A percentile compares a stretch with the other conserved stretches of the same genome.
These are phyloP conservation scores for Neodiprion virginianus DNA, from an alignment of 1,140 invertebrate species.

Conservation along the genomic window DNA sequence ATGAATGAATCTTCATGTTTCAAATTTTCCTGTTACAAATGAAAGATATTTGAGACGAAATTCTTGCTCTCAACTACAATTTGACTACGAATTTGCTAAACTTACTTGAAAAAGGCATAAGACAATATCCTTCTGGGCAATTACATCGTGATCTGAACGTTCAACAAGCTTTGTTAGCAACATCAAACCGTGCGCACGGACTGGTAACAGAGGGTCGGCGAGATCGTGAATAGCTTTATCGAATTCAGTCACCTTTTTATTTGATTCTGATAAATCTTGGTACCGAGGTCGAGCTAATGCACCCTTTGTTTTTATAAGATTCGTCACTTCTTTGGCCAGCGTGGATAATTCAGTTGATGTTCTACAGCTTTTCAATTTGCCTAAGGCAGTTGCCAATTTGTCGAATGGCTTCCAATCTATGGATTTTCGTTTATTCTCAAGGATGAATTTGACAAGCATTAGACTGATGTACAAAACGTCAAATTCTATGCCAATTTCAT, in stretches of 20 bases:
- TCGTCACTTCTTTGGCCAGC: conserved; percentile 55
- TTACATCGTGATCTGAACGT: conserved; percentile 67
- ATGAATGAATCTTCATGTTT: conserved; percentile 84
- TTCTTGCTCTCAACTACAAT: conserved; percentile 10
- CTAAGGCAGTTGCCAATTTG: conserved; percentile 58
- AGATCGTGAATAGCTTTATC: conserved; percentile 73
- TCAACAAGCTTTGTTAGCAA: conserved; percentile 76
- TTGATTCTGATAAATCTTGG: conserved; percentile 41
- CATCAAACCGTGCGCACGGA: conserved; percentile 81
- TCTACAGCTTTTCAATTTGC: conserved; percentile 37
- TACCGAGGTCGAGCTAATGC: conserved; percentile 39
- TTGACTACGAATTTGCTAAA: conserved; percentile 26
- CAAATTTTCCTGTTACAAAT: conserved; percentile 71
- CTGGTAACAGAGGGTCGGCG: conserved; percentile 77
- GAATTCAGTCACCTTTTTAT: conserved; percentile 58
- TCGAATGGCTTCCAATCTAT: conserved; percentile 56
- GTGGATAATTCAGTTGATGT: conserved; percentile 25
- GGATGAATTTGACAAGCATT: conserved; percentile 56
- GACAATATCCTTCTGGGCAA: conserved; percentile 71
- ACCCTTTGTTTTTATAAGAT: conserved; percentile 60
- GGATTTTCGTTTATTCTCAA: conserved; percentile 38
- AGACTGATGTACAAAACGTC: conserved; percentile 56
- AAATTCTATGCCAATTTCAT: conserved; percentile 33
- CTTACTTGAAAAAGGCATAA: conserved; percentile 74
- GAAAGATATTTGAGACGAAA: conserved; percentile 20